phyloP scores from a whole-genome alignment of 2,888 invertebrate species.

The Teinopalpus imperialis region DNA sequence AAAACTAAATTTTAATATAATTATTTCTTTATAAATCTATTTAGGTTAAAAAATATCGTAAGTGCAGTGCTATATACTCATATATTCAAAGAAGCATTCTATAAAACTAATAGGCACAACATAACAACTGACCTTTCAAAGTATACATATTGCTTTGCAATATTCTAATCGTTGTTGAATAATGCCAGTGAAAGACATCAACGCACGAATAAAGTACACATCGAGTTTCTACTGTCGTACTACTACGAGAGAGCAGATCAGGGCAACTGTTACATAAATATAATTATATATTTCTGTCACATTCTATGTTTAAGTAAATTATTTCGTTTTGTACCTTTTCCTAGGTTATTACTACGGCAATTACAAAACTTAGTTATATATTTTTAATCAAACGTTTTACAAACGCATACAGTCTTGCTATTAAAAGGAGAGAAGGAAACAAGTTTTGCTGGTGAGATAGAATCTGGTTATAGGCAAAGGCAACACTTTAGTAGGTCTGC shows the following conservation, averaged over 20 bases:
- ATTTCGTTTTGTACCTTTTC: slow-evolving; percentile 1
- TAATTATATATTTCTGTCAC: slow-evolving; percentile 12
- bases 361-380: neutral
- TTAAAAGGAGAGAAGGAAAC: slow-evolving; percentile 9
- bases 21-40: too few species aligned
- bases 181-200: slow-evolving; percentile 34
- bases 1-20: too few species aligned
- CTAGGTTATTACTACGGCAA: slow-evolving; percentile 7
- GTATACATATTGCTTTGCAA: slow-evolving; percentile 16
- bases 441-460: neutral
- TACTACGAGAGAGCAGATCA: too few species aligned
- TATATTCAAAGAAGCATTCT: neutral
- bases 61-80: too few species aligned
- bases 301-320: slow-evolving; percentile 5
- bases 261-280: slow-evolving; percentile 16
- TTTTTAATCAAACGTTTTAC: neutral
- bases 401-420: neutral
- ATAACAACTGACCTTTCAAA: slow-evolving; percentile 14
- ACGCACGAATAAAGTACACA: slow-evolving; percentile 25
- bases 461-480: slow-evolving; percentile 5
- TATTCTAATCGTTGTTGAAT: slow-evolving; percentile 18
- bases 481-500: slow-evolving; percentile 9
- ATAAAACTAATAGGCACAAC: slow-evolving; percentile 4
- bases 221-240: slow-evolving; percentile 10
- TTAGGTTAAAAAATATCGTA: too few species aligned